Conservation (phyloP, 2,888 invertebrate genomes). For the Scaptomyza polygonia region DNA sequence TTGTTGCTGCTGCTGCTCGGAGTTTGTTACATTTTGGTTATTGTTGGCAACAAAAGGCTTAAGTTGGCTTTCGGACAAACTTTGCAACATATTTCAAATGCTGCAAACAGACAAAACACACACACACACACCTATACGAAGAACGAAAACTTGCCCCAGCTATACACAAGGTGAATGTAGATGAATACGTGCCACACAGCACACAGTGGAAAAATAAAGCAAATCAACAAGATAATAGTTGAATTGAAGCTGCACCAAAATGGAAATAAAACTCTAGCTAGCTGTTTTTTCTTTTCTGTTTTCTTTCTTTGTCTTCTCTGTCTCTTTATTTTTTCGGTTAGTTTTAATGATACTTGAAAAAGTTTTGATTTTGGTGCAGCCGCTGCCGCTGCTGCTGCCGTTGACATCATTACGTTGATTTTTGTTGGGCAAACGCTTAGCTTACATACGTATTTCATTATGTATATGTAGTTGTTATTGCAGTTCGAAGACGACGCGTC, state of each 20-base stretch:
- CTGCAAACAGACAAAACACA: conserved; percentile 16
- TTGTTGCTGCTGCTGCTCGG: conserved; percentile 4
- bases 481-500: conserved; percentile 20
- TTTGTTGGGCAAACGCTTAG: conserved; percentile 38
- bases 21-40: conserved; percentile 9
- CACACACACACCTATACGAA: background rate
- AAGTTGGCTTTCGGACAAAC: conserved; percentile 49
- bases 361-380: conserved; percentile 61
- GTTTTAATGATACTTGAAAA: conserved; percentile 79
- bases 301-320: background rate
- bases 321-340: conserved; percentile 49
- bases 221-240: conserved; percentile 71
- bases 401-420: conserved; percentile 75
- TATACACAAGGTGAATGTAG: conserved; percentile 20
- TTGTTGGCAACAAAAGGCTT: conserved; percentile 69
- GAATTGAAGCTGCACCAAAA: conserved; percentile 38
- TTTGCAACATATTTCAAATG: conserved; percentile 48
- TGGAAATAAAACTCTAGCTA: conserved; percentile 26
- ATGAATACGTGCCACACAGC: conserved; percentile 28
- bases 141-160: conserved; percentile 4
- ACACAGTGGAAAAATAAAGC: conserved; percentile 26
- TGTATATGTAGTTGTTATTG: background rate
- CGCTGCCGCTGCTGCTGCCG: conserved; percentile 11
- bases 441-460: conserved; percentile 7
- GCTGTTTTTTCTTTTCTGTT: background rate